Conservation (phyloP, 2,797 vertebrate species). For the Pachyuromys duprasi region DNA sequence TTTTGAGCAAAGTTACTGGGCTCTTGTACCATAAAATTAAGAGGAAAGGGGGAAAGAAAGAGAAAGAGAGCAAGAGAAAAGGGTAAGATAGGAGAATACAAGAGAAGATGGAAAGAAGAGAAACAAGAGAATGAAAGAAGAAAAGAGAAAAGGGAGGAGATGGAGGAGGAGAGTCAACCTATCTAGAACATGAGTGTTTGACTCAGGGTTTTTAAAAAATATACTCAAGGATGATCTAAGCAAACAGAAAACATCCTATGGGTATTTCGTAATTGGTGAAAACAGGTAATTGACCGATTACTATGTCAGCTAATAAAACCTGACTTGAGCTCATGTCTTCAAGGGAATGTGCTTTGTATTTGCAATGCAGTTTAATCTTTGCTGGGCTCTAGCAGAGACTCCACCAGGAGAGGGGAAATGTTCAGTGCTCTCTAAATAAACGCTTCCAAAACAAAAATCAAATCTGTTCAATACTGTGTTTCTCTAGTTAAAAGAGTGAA, state of each 20-base stretch:
- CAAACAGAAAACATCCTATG: not conserved
- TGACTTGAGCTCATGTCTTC: not conserved
- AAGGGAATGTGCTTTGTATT: not conserved
- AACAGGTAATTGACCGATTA: not conserved
- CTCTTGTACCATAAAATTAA: not conserved
- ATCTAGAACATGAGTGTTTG: not conserved
- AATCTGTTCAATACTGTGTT: not conserved
- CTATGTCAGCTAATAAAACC: not conserved
- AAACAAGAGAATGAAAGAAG: not conserved
- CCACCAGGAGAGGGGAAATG: not conserved
- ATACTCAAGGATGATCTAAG: not conserved
- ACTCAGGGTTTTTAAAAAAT: not conserved
- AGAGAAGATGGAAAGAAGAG: not conserved
- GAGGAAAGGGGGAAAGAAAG: fast-evolving
- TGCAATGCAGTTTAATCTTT: not conserved
- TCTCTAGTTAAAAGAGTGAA: no score
- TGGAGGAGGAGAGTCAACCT: not conserved
- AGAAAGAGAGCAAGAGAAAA: not conserved
- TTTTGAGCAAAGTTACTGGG: not conserved
- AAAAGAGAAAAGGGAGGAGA: no score
- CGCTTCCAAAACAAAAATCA: not conserved
- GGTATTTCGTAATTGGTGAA: not conserved
- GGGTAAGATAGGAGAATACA: not conserved
- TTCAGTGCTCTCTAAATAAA: not conserved
- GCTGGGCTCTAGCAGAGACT: not conserved